These are phyloP conservation scores for Thumatha senex DNA, from an alignment of 2,888 invertebrate species.

Conservation along the genomic window DNA sequence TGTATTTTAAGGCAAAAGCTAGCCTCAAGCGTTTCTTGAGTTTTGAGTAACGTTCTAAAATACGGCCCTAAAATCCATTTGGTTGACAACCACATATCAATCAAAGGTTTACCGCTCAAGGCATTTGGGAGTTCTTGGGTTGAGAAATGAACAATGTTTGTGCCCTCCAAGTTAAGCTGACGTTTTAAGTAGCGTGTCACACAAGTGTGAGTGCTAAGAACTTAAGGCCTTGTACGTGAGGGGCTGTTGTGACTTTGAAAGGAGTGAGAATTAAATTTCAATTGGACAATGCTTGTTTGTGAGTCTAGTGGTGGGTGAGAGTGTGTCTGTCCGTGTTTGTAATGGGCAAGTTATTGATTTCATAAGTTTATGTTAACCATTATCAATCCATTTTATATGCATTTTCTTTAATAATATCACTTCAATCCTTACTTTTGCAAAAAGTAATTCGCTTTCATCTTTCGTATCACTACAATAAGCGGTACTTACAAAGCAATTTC, in stretches of 20 bases:
- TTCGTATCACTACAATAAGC: too few species aligned
- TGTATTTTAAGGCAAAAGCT: too few species aligned
- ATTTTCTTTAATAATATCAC: too few species aligned
- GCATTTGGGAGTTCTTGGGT: conserved; percentile 5
- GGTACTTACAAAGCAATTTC: too few species aligned
- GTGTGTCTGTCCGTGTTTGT: too few species aligned
- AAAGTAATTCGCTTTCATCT: too few species aligned
- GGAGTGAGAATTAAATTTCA: conserved; percentile 2
- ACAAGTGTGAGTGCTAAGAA: conserved; percentile 10
- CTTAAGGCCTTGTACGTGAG: conserved; percentile 9
- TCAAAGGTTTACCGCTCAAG: conserved; percentile 6
- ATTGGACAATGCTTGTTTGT: not conserved
- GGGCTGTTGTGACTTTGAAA: conserved; percentile 4
- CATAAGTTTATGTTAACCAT: too few species aligned
- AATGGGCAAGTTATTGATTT: too few species aligned
- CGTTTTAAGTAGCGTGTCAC: conserved; percentile 15
- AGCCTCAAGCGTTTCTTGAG: too few species aligned
- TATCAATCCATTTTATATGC: too few species aligned
- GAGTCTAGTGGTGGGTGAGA: too few species aligned
- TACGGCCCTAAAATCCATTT: not conserved
- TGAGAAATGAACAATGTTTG: conserved; percentile 8
- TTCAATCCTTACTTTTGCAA: too few species aligned
- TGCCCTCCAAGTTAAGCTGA: conserved; percentile 13
- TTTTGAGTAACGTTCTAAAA: not conserved
- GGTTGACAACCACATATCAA: conserved; percentile 4